Percentiles rank a stretch among this genome's conserved stretches.
phyloP scores from a whole-genome alignment of 2,113 vertebrate genomes.

The Athene cunicularia region DNA sequence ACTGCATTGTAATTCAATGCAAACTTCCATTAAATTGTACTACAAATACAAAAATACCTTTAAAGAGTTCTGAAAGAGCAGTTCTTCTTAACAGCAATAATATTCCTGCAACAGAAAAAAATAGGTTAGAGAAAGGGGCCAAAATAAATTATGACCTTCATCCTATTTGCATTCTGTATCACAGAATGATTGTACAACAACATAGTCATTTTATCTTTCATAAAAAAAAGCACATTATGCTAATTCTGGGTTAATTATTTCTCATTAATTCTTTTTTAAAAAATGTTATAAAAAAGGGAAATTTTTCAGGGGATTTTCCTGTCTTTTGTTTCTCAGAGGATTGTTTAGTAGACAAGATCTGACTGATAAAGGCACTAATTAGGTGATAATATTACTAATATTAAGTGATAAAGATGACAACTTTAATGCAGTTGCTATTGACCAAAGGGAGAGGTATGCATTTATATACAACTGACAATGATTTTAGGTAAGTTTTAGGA shows the following conservation, averaged over 20 bases:
- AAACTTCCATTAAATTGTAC: neutral
- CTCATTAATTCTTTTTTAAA: no score
- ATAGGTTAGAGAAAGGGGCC: neutral
- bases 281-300: accelerated
- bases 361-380: neutral
- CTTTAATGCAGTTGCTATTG: neutral
- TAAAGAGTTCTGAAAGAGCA: neutral
- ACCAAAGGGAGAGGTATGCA: neutral
- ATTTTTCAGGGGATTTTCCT: neutral
- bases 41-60: neutral
- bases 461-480: neutral
- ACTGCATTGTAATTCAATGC: neutral
- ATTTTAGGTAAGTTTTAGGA: neutral
- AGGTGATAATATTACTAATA: neutral
- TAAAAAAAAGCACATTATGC: neutral
- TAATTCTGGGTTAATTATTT: neutral
- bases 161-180: neutral
- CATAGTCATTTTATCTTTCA: neutral
- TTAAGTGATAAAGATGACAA: neutral
- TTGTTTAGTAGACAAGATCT: neutral
- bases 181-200: neutral
- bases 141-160: neutral
- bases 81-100: neutral
- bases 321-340: neutral
- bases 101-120: neutral